A percentile compares a stretch with the other conserved stretches of the same genome.
These are phyloP conservation scores for Leptosomus discolor DNA, from an alignment of 2,113 vertebrate genomes.

Conservation along the genomic window DNA sequence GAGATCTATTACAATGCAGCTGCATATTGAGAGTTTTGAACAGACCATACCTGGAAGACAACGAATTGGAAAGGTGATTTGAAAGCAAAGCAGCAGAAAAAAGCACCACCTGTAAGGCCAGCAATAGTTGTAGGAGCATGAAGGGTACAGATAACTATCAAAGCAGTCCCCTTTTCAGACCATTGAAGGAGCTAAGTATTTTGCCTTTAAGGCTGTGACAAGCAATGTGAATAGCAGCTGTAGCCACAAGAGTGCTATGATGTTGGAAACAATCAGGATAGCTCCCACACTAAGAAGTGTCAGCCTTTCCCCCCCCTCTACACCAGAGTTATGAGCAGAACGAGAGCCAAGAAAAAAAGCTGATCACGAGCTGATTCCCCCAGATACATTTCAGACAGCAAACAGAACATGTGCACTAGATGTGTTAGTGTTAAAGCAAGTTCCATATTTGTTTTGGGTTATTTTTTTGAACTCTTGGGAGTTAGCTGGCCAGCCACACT, in stretches of 20 bases:
- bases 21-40: background rate
- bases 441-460: constrained; percentile 44
- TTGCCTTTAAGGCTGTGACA: background rate
- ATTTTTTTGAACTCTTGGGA: constrained; percentile 52
- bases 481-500: constrained; percentile 31
- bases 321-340: background rate
- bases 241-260: background rate
- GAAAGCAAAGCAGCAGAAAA: background rate
- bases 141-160: background rate
- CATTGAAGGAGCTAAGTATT: background rate
- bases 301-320: background rate
- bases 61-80: background rate
- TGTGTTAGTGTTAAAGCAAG: background rate
- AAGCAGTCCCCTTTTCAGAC: background rate
- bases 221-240: fast-evolving
- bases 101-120: background rate
- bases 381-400: background rate
- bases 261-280: background rate
- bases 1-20: background rate
- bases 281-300: background rate
- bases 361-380: background rate
- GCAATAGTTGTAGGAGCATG: background rate
- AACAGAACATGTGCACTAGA: background rate
- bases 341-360: constrained; percentile 29
- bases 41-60: background rate